Percentiles rank a stretch among this genome's conserved stretches.
Conservation (phyloP, 2,888 invertebrate genomes). For the Eupithecia vulgata region DNA sequence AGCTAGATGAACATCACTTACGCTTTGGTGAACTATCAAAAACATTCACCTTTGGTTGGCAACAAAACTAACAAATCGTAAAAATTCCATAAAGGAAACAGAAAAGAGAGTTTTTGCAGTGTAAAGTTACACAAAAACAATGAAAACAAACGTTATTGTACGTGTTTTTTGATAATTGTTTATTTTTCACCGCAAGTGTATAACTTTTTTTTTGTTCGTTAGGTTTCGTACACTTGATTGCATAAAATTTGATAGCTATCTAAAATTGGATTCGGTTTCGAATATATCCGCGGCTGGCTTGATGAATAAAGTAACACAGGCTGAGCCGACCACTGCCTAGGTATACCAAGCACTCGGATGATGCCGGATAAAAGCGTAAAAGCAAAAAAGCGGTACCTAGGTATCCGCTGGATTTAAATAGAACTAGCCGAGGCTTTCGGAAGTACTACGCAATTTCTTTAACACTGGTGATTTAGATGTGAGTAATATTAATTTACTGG, state of each 20-base stretch:
- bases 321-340: background rate
- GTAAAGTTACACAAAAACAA: background rate
- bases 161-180: background rate
- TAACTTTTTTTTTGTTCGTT: background rate
- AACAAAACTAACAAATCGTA: constrained; percentile 1
- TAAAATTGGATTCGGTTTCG: background rate
- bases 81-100: background rate
- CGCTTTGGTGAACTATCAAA: background rate
- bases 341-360: background rate
- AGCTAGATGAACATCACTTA: background rate
- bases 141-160: background rate
- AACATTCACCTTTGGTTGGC: background rate
- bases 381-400: background rate
- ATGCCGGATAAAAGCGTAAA: background rate
- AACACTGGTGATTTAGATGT: background rate
- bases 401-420: background rate
- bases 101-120: background rate
- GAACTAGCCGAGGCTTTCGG: background rate
- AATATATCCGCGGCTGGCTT: background rate
- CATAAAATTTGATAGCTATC: background rate
- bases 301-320: constrained; percentile 4
- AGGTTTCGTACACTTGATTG: background rate
- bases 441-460: background rate
- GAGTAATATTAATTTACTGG: no score
- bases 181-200: constrained; percentile 1